phyloP scores from a whole-genome alignment of 2,888 invertebrate genomes.

The Crocallis elinguaria region DNA sequence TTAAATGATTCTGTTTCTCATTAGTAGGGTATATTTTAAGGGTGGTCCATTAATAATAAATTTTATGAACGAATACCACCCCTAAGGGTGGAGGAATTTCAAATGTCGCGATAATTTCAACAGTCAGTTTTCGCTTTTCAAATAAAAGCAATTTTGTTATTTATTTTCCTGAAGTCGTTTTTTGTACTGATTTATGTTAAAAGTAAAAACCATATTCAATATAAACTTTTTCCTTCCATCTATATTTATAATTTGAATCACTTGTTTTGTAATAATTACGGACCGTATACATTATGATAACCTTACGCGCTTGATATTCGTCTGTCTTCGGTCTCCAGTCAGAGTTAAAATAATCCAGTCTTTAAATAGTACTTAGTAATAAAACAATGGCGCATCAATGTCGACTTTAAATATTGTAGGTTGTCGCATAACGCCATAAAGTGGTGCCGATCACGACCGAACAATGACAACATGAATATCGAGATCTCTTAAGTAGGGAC shows the following conservation, averaged over 20 bases:
- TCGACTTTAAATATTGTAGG: conserved; percentile 26
- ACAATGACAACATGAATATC: conserved; percentile 27
- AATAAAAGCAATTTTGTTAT: no score
- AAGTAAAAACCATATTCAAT: no score
- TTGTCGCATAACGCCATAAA: conserved; percentile 26
- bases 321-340: conserved; percentile 16
- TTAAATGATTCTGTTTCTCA: no score
- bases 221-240: neutral
- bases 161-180: no score
- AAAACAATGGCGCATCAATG: conserved; percentile 28
- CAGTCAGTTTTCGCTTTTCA: no score
- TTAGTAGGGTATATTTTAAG: no score
- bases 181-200: neutral
- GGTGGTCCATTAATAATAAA: no score
- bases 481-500: conserved; percentile 7
- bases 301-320: conserved; percentile 6
- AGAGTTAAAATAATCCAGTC: conserved; percentile 3
- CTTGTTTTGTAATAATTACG: conserved; percentile 12
- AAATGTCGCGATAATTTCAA: no score
- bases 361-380: conserved; percentile 5
- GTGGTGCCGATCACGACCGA: conserved; percentile 17
- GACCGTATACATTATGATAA: no score
- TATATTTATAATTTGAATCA: neutral
- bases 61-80: no score
- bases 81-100: no score